Evolutionary conservation across 2,797 vertebrate genomes (phyloP).

Genomic region (Kryptopterus vitreolus): DNA sequence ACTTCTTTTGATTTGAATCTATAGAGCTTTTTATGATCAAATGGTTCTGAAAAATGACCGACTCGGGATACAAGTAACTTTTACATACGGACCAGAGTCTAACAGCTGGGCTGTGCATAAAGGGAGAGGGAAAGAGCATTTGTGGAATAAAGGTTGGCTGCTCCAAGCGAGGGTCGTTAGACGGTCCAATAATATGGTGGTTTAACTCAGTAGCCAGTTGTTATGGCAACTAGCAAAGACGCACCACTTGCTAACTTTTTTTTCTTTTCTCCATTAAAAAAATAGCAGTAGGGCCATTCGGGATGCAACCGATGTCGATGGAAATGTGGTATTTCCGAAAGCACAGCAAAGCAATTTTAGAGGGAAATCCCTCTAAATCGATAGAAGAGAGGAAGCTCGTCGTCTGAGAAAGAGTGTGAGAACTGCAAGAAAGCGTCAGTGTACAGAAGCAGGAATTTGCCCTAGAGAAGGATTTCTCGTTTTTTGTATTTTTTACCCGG

Average conservation of each 20-base stretch:
- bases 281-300: not conserved
- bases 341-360: not conserved
- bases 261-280: not conserved
- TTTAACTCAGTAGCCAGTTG: constrained; percentile 5
- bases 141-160: not conserved
- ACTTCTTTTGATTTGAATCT: too few relatives aligned
- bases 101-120: not conserved
- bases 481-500: constrained; percentile 8
- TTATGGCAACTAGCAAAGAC: not conserved
- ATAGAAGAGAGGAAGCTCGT: not conserved
- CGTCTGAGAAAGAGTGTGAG: not conserved
- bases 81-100: not conserved
- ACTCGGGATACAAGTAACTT: not conserved
- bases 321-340: not conserved
- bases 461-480: not conserved
- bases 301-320: not conserved
- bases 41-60: too few relatives aligned
- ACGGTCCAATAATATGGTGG: not conserved
- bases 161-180: not conserved
- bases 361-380: not conserved
- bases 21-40: too few relatives aligned
- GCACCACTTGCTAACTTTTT: not conserved
- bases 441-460: not conserved
- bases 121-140: not conserved
- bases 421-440: constrained; percentile 10